Evolutionary conservation across 2,888 invertebrate genomes (phyloP).

Genomic region (Hetaerina titia): DNA sequence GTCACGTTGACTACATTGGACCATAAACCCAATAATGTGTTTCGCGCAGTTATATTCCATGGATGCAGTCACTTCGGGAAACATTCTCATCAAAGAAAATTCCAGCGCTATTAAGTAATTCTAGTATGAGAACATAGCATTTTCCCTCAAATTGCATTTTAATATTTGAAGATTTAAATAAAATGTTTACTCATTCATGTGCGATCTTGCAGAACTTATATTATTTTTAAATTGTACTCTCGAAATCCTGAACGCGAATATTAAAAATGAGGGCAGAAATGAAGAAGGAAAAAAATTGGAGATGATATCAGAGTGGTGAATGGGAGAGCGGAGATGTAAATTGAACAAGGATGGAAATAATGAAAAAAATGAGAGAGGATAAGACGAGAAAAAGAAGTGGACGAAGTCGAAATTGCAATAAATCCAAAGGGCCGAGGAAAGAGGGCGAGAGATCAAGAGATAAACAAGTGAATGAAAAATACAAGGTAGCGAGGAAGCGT

Average conservation of each 20-base stretch:
- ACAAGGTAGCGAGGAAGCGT: conserved; percentile 6
- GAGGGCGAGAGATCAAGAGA: neutral
- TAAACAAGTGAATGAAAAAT: conserved; percentile 51
- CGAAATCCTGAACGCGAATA: too few relatives aligned
- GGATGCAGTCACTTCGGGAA: too few relatives aligned
- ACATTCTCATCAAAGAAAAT: too few relatives aligned
- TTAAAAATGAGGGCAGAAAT: neutral
- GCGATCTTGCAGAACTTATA: too few relatives aligned
- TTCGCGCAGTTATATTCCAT: too few relatives aligned
- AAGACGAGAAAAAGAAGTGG: neutral
- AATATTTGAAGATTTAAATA: too few relatives aligned
- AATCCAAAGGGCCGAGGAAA: neutral
- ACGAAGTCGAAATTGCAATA: neutral
- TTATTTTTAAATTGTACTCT: neutral
- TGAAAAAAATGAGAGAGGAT: neutral
- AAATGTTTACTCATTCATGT: too few relatives aligned
- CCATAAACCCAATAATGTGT: too few relatives aligned
- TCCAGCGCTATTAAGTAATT: too few relatives aligned
- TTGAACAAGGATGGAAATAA: neutral
- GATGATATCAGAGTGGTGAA: neutral
- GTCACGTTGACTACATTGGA: too few relatives aligned
- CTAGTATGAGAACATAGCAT: too few relatives aligned
- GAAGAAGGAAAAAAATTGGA: neutral
- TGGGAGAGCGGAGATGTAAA: neutral
- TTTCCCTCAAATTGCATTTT: too few relatives aligned